Percentiles rank a stretch among this genome's conserved stretches.
Conservation (phyloP, 1,140 invertebrate species). For the Lethrus apterus region DNA sequence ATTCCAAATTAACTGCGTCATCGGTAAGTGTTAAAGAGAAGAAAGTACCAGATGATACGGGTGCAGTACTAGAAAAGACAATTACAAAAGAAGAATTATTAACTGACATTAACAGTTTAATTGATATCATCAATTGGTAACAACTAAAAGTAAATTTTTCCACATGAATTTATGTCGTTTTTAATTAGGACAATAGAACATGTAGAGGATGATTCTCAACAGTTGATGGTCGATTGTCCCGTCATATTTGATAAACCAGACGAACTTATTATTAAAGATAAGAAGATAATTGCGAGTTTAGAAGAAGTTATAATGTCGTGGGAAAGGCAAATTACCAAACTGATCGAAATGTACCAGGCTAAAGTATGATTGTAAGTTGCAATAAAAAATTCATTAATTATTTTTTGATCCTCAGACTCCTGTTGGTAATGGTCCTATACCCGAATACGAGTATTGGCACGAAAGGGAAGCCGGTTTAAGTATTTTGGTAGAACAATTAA, state of each 20-base stretch:
- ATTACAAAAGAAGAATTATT: constrained; percentile 3
- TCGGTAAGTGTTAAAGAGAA: background rate
- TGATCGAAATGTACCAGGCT: constrained; percentile 46
- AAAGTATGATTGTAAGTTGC: constrained; percentile 43
- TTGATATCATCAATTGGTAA: constrained; percentile 4
- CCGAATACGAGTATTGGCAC: constrained; percentile 78
- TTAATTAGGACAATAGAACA: constrained; percentile 56
- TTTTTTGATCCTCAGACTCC: constrained; percentile 36
- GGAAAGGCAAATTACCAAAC: constrained; percentile 54
- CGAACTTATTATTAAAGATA: constrained; percentile 43
- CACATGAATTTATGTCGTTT: background rate
- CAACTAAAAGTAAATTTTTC: background rate
- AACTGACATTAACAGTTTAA: background rate
- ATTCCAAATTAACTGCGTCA: constrained; percentile 11
- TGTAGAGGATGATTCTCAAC: constrained; percentile 57
- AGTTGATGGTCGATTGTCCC: constrained; percentile 45
- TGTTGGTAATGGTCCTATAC: constrained; percentile 64
- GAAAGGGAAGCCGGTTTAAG: constrained; percentile 68
- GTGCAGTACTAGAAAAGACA: background rate
- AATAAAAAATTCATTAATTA: background rate
- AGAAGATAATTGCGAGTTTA: constrained; percentile 48
- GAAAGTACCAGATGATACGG: background rate
- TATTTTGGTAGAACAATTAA: constrained; percentile 71
- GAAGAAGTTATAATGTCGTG: constrained; percentile 57
- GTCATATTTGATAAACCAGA: constrained; percentile 46